A percentile compares a stretch with the other conserved stretches of the same genome.
These are phyloP conservation scores for Neoarius graeffei DNA, from an alignment of 2,113 vertebrate species.

Conservation along the genomic window DNA sequence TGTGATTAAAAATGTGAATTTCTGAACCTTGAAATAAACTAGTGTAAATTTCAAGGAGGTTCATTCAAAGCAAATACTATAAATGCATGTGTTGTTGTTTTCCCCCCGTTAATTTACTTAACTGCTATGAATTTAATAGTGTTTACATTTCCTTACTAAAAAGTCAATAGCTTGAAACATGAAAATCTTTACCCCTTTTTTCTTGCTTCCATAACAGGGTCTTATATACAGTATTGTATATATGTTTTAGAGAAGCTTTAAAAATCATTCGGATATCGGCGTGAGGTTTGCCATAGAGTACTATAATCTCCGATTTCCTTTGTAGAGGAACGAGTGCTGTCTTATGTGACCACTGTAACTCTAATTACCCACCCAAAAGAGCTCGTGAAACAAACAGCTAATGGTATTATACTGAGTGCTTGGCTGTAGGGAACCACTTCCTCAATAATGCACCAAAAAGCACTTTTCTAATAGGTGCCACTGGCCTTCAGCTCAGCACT, in stretches of 20 bases:
- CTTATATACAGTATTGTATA: not conserved
- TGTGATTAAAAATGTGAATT: not conserved
- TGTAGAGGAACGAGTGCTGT: constrained; percentile 18
- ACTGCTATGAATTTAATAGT: not conserved
- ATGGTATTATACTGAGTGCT: constrained; percentile 44
- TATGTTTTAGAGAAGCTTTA: not conserved
- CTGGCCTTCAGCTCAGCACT: constrained; percentile 34
- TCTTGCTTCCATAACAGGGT: not conserved
- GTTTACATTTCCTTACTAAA: not conserved
- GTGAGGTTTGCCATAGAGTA: not conserved
- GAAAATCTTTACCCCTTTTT: not conserved
- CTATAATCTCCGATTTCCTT: constrained; percentile 12
- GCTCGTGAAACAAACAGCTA: constrained; percentile 32
- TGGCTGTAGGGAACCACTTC: constrained; percentile 9
- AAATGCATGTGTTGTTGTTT: not conserved
- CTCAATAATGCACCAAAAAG: constrained; percentile 44
- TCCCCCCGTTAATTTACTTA: not conserved
- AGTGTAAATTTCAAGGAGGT: not conserved
- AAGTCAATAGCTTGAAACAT: not conserved
- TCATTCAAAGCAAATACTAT: not conserved
- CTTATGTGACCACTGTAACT: constrained; percentile 15
- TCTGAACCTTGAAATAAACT: not conserved
- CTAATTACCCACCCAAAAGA: constrained; percentile 30
- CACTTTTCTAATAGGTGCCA: constrained; percentile 44
- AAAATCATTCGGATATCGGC: not conserved